Base-by-base conservation (phyloP, 2,797 vertebrate genomes). In the Cyclura pinguis region DNA sequence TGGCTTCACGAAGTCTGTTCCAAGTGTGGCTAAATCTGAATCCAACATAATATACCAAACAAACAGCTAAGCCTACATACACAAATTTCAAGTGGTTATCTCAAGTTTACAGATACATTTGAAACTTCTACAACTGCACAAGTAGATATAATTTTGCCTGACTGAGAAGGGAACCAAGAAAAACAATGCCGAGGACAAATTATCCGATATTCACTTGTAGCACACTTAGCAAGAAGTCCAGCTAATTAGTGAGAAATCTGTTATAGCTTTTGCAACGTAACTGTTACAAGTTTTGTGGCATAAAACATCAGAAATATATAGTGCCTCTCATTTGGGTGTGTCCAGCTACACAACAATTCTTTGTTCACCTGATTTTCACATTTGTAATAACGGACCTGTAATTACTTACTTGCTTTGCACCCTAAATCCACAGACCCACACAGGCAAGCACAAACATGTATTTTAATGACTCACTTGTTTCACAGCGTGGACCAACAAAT, bases 341-440 rank as follows among this genome's bases (percentile, higher is more conserved):
- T 32, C 59, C 69, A 1, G 9, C 14, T 32, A 14, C 62, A 55
- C 3, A 18, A 7, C 47, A 6, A 80, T 90, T n/a, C 1, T 1
- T 0, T 27, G 18, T 10, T 80, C 16, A 64, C 88, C 57, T 87
- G 18, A 62, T n/a, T 92, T 38, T 50, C 1, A 22, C 0, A 27
- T 69, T 62, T 69, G 27, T 69, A 69, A 29, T 69, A 9, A 69
- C 3, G 22, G 29, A 69, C 29, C 4, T 12, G 67, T 10, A 32
- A 88, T 90, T 90, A 64, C 98, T 98, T 97, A 99, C 98, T 98
- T 96, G 98, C 99, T 96, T 98, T 98, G 97, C 98, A 99, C 93
- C 97, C 97, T 69, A 98, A 98, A 92, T 98, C 98, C 92, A 99
- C 97, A 93, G 98, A 99, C 88, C 99, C 98, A 4, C 99, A 99